phyloP scores from a whole-genome alignment of 92 coral and sea anemone genomes.

The Desmophyllum pertusum region DNA sequence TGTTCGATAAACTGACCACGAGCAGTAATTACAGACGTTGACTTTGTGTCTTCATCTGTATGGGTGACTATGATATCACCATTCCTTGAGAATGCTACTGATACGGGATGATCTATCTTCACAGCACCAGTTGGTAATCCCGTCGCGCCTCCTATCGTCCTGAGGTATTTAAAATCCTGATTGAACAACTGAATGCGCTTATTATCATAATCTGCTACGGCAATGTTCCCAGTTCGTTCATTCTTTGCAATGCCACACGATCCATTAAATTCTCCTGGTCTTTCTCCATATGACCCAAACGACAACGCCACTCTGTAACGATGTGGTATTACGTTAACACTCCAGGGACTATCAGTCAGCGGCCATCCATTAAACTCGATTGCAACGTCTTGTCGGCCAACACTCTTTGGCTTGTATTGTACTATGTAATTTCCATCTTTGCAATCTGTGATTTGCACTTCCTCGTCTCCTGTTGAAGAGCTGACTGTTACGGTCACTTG shows the following conservation, averaged over 20 bases:
- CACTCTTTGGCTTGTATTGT: conserved; percentile 21
- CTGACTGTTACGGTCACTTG: too few relatives aligned
- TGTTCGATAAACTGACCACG: conserved; percentile 48
- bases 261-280: background rate
- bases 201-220: conserved; percentile 7
- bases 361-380: conserved; percentile 48
- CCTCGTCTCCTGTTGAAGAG: conserved; percentile 17
- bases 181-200: conserved; percentile 15
- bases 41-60: background rate
- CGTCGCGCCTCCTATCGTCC: background rate
- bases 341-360: conserved; percentile 58
- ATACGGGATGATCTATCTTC: conserved; percentile 22
- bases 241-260: conserved; percentile 32
- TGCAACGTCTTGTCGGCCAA: conserved; percentile 46
- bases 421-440: conserved; percentile 64
- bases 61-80: conserved; percentile 14
- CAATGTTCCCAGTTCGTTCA: conserved; percentile 10
- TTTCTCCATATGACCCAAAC: background rate
- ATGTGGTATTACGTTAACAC: conserved; percentile 40
- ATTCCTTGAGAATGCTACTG: conserved; percentile 21
- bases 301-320: background rate
- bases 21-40: conserved; percentile 38
- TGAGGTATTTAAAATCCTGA: background rate
- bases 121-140: background rate
- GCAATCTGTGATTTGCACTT: conserved; percentile 37